Conservation (phyloP, 2,797 vertebrate genomes). For the Enteromius paludinosus region DNA sequence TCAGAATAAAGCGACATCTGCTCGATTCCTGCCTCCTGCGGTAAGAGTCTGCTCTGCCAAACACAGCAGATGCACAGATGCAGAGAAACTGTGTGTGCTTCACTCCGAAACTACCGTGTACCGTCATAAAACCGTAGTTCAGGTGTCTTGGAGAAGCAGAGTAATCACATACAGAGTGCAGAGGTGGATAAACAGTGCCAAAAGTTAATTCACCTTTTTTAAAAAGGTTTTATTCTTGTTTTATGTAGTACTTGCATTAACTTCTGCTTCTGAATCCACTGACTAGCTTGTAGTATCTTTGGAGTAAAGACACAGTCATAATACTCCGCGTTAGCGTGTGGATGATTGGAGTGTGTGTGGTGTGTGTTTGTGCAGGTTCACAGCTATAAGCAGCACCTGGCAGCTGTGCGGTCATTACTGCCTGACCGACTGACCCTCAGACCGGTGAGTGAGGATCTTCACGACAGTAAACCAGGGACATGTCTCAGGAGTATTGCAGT, state of each 20-base stretch:
- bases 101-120: background rate
- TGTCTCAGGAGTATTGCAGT: background rate
- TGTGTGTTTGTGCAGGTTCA: conserved; percentile 66
- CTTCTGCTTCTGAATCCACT: too few species aligned
- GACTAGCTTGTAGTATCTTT: too few species aligned
- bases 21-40: conserved; percentile 67
- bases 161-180: background rate
- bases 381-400: conserved; percentile 74
- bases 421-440: conserved; percentile 58
- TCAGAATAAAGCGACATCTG: background rate
- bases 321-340: too few species aligned
- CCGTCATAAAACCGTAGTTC: background rate
- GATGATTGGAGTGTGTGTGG: too few species aligned
- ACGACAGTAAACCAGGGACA: background rate
- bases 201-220: too few species aligned
- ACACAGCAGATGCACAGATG: background rate
- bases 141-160: background rate
- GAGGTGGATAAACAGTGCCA: too few species aligned
- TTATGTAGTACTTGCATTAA: too few species aligned
- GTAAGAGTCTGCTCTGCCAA: conserved; percentile 62
- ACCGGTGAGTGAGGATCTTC: conserved; percentile 65
- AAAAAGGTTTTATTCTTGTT: too few species aligned
- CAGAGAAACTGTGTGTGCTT: background rate
- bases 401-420: conserved; percentile 60
- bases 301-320: too few species aligned